Evolutionary conservation across 2,797 vertebrate species (phyloP).

Genomic region (Knipowitschia caucasica): DNA sequence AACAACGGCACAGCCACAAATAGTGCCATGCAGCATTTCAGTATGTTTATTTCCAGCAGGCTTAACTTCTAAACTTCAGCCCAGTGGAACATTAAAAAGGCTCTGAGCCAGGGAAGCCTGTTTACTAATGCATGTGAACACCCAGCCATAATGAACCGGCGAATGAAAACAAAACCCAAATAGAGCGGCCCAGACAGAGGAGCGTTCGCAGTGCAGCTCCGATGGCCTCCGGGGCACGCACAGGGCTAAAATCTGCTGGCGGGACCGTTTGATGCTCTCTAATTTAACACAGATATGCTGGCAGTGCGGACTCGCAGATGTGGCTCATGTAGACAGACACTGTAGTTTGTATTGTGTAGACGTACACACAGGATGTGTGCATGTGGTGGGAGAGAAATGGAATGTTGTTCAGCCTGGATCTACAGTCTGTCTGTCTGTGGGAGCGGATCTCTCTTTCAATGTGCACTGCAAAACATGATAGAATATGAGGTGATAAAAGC

Average conservation of each 20-base stretch:
- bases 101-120: slow-evolving; percentile 46
- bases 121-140: slow-evolving; percentile 63
- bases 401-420: too few species aligned
- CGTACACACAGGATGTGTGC: slow-evolving; percentile 28
- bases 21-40: slow-evolving; percentile 32
- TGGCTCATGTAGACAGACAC: slow-evolving; percentile 30
- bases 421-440: too few species aligned
- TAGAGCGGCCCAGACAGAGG: slow-evolving; percentile 21
- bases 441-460: too few species aligned
- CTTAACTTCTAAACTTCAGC: slow-evolving; percentile 24
- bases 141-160: slow-evolving; percentile 51
- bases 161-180: slow-evolving; percentile 47
- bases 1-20: not conserved
- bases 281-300: slow-evolving; percentile 60
- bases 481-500: too few species aligned
- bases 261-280: slow-evolving; percentile 51
- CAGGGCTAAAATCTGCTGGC: slow-evolving; percentile 42
- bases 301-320: slow-evolving; percentile 44
- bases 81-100: slow-evolving; percentile 48
- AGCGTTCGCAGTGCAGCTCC: slow-evolving; percentile 28
- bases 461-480: too few species aligned
- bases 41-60: slow-evolving; percentile 24
- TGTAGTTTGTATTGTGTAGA: slow-evolving; percentile 30
- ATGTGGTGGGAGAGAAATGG: too few species aligned
- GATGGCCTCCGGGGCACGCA: slow-evolving; percentile 31